Base-by-base conservation (phyloP, 2,113 vertebrate genomes). In the Corythoichthys haematopterus region DNA sequence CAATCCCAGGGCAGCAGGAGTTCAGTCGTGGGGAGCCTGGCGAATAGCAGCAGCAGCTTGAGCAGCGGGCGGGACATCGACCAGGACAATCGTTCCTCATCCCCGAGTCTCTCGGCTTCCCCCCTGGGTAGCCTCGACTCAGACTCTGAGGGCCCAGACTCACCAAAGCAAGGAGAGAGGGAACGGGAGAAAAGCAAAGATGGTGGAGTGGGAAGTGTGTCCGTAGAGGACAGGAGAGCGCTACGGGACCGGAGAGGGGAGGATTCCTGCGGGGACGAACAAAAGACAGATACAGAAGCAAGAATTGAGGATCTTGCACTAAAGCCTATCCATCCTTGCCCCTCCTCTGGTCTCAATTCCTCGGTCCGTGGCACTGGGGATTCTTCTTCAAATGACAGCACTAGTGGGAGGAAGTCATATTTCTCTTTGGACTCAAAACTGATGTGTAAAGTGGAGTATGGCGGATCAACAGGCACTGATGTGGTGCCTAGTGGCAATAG, bases 21-120 rank as follows among this genome's bases (percentile, higher is more conserved):
- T 79, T 92, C 95, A 40, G 95, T 95, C 15, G 95, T 94, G 43
- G 94, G 95, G 75, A 98, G 97, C 86, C 90, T 97, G 84, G 96
- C 96, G 0, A 96, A 97, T 77, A 98, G 98, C 76, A 95, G 96
- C 70, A 95, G 97, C 74, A 95, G 94, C 76, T 90, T 96, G 87
- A 98, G 95, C 52, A 98, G 97, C 74, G 97, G 96, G 37, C 89
- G 94, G 66, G 97, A 98, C 71, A 99, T 99, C 68, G 97, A 99
- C 91, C 97, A 99, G 91, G 97, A 99, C 80, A 99, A 99, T 91
- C 94, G 96, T 66, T 98, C 97, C 90, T 98, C 97, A 3, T 98
- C 97, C 0, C 97, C 97, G 33, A 99, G 97, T 38, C 90, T 93
- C 71, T 92, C 92, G 0, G 93, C 96, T 77, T 96, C 97, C 78